phyloP scores from a whole-genome alignment of 2,888 invertebrate species.

The Thymelicus lineola region DNA sequence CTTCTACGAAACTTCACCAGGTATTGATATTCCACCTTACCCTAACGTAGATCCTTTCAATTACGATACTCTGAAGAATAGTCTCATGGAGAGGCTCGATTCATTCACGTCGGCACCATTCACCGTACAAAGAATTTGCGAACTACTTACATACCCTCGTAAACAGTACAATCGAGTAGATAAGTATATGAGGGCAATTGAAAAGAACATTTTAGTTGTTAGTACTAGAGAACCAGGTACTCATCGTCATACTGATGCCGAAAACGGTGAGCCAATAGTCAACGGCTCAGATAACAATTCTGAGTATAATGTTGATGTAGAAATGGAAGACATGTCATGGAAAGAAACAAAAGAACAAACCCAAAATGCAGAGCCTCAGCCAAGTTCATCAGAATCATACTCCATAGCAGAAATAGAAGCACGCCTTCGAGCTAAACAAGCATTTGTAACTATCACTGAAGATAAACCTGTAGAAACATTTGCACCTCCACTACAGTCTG shows the following conservation, averaged over 20 bases:
- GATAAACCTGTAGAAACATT: slow-evolving; percentile 53
- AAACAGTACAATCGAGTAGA: slow-evolving; percentile 98
- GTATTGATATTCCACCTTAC: slow-evolving; percentile 92
- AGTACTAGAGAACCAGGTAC: slow-evolving; percentile 89
- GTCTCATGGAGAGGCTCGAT: slow-evolving; percentile 92
- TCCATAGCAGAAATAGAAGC: slow-evolving; percentile 74
- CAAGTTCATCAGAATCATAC: slow-evolving; percentile 73
- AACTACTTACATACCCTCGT: slow-evolving; percentile 94
- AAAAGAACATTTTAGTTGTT: slow-evolving; percentile 96
- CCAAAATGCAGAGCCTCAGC: slow-evolving; percentile 67
- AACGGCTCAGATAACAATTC: slow-evolving; percentile 86
- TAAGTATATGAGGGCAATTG: slow-evolving; percentile 98
- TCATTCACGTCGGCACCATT: slow-evolving; percentile 96
- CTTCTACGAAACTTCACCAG: slow-evolving; percentile 92
- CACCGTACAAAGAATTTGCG: slow-evolving; percentile 97
- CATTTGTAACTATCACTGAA: slow-evolving; percentile 61
- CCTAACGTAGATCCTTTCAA: slow-evolving; percentile 97
- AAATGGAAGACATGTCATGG: slow-evolving; percentile 83
- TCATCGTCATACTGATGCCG: slow-evolving; percentile 85
- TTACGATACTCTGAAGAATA: slow-evolving; percentile 94
- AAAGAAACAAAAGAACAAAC: slow-evolving; percentile 69
- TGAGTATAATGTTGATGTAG: slow-evolving; percentile 82
- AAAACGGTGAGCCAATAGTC: slow-evolving; percentile 88
- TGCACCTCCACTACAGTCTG: slow-evolving; percentile 35
- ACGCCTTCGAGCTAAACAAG: slow-evolving; percentile 77